These are phyloP conservation scores for Choreutis nemorana DNA, from an alignment of 2,888 invertebrate species.

Conservation along the genomic window DNA sequence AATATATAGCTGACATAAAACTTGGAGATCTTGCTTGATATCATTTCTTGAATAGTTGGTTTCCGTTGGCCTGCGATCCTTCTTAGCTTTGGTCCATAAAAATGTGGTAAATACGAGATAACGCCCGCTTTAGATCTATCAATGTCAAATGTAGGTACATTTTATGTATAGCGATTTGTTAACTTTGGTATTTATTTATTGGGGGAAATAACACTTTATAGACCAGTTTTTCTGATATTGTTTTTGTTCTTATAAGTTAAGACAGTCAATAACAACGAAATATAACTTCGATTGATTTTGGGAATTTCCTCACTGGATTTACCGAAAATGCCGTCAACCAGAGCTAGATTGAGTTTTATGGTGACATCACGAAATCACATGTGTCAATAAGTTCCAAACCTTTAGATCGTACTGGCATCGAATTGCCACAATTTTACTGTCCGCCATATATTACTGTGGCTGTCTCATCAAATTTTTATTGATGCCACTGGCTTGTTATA, in stretches of 20 bases:
- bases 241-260: too few relatives aligned
- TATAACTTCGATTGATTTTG: too few relatives aligned
- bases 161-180: too few relatives aligned
- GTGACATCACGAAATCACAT: conserved; percentile 43
- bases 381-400: conserved; percentile 37
- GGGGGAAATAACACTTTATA: too few relatives aligned
- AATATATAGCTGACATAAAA: conserved; percentile 61
- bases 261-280: too few relatives aligned
- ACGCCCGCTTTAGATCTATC: conserved; percentile 39
- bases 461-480: conserved; percentile 39
- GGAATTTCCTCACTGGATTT: too few relatives aligned
- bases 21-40: conserved; percentile 53
- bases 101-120: conserved; percentile 53
- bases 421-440: conserved; percentile 35
- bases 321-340: conserved; percentile 29
- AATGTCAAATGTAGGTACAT: conserved; percentile 29
- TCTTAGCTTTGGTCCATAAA: conserved; percentile 32
- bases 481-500: conserved; percentile 18
- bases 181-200: too few relatives aligned
- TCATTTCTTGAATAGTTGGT: conserved; percentile 49
- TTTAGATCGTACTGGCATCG: conserved; percentile 34
- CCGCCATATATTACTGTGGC: conserved; percentile 24
- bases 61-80: conserved; percentile 40
- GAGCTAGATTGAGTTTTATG: conserved; percentile 48
- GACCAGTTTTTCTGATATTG: too few relatives aligned